Conservation (phyloP, 2,888 invertebrate species). For the Aspidiotus destructor region DNA sequence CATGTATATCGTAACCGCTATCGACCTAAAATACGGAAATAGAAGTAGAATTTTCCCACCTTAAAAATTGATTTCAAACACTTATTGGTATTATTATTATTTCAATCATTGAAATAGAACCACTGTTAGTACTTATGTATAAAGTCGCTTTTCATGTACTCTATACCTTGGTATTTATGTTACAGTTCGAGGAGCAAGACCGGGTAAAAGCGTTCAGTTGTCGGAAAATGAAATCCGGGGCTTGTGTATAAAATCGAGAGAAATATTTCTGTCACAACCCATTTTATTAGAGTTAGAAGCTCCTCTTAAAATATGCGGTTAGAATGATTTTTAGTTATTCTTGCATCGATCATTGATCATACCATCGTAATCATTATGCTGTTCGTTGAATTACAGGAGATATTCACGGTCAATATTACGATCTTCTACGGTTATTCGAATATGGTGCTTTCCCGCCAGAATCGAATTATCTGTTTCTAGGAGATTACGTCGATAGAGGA, state of each 20-base stretch:
- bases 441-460: constrained; percentile 99
- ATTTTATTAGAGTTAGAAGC: constrained; percentile 97
- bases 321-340: constrained; percentile 39
- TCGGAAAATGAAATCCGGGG: constrained; percentile 97
- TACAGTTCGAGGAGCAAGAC: constrained; percentile 91
- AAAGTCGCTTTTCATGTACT: constrained; percentile 43
- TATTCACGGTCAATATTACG: constrained; percentile 98
- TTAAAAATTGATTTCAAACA: too few relatives aligned
- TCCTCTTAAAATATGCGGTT: constrained; percentile 97
- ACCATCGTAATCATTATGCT: background rate
- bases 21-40: too few relatives aligned
- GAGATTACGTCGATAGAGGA: constrained; percentile 97
- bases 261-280: constrained; percentile 97
- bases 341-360: background rate
- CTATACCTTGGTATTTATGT: background rate
- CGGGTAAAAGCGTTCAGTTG: constrained; percentile 98
- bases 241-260: constrained; percentile 93
- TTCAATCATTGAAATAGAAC: too few relatives aligned
- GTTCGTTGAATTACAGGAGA: constrained; percentile 64
- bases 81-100: too few relatives aligned
- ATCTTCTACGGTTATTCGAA: constrained; percentile 91
- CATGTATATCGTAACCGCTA: too few relatives aligned
- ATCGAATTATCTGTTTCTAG: constrained; percentile 96
- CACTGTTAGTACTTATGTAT: constrained; percentile 40
- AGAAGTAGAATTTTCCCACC: too few relatives aligned